Base-by-base conservation (phyloP, 2,113 vertebrate species). In the Anhinga anhinga region DNA sequence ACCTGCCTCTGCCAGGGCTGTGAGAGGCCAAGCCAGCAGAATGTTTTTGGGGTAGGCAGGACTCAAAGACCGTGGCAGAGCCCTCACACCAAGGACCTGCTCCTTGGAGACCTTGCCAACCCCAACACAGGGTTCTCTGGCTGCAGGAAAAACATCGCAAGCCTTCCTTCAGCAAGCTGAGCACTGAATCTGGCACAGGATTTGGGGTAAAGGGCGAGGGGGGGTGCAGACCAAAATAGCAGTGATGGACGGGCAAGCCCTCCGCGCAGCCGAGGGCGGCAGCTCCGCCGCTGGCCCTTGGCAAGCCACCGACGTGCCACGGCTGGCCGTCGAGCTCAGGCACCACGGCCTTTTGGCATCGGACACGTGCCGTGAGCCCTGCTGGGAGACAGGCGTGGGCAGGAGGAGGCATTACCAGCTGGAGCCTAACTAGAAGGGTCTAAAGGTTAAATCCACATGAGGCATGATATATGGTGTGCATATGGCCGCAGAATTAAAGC, bases 11-110 rank as follows among this genome's bases (percentile, higher is more conserved):
- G 4, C 38, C 7, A 4, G 2, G 8, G 9, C 56, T 5, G 7
- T 0, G 0, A 47, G 36, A 50, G 21, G 18, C 69, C 63, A 77
- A 44, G 69, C 45, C 18, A 1, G 47, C 45, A 61, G 50, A 0
- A 0, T 3, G 13, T 34, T 83, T 53, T 4, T 3, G 21, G 22
- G 7, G 19, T 14, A 50, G 27, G 8, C 88, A 79, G 21, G 55
- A 65, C 59, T 26, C 12, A 9, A 30, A 61, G 12, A 47, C 26
- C 17, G 1, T 0, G 0, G 13, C 0, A 0, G 22, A 79, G 7
- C 21, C 22, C 23, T 84, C 73, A 40, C 5, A 7, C 18, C 6
- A 3, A 61, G 58, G 22, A 27, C 34, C 15, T n/a, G 32, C 50
- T 47, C 53, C 55, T 58, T 15, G 7, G 56, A 85, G 25, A 85